Conservation (phyloP, 2,113 vertebrate species). For the Stigmatopora argus region DNA sequence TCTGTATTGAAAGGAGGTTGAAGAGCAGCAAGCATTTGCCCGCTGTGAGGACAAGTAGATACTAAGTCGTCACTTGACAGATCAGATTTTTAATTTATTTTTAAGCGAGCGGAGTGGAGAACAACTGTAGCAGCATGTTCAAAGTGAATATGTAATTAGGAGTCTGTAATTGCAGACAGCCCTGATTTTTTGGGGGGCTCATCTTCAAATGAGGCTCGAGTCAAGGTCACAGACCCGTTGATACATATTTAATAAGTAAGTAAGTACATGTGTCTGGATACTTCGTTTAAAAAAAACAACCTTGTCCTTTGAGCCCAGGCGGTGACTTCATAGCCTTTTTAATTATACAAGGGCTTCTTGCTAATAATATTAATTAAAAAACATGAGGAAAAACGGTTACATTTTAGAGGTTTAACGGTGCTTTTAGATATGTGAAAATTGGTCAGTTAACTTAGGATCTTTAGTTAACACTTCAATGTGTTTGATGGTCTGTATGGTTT, state of each 20-base stretch:
- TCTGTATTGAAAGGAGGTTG: not conserved
- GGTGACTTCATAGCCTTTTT: not conserved
- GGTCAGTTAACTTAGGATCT: too few relatives aligned
- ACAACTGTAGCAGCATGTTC: constrained; percentile 61
- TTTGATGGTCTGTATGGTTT: too few relatives aligned
- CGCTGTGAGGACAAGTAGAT: constrained; percentile 19
- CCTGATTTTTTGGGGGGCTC: constrained; percentile 81
- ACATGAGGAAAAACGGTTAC: not conserved
- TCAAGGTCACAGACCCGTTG: constrained; percentile 78
- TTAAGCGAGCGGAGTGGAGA: not conserved
- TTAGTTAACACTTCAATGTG: too few relatives aligned
- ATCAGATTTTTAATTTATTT: constrained; percentile 21
- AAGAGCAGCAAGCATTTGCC: not conserved
- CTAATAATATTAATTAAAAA: not conserved
- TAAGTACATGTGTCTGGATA: constrained; percentile 65
- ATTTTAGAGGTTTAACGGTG: not conserved
- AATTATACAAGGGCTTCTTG: not conserved
- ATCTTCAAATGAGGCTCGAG: constrained; percentile 88
- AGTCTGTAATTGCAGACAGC: constrained; percentile 85
- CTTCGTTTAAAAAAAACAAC: constrained; percentile 60
- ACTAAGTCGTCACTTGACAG: constrained; percentile 33
- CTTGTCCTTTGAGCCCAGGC: not conserved
- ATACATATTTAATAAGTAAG: constrained; percentile 83
- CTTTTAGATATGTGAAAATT: too few relatives aligned
- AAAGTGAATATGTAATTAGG: constrained; percentile 96